Evolutionary conservation across 2,797 vertebrate genomes (phyloP), one percentile per base, ranked within the genome.

Genomic region (Serranus cabrilla): DNA sequence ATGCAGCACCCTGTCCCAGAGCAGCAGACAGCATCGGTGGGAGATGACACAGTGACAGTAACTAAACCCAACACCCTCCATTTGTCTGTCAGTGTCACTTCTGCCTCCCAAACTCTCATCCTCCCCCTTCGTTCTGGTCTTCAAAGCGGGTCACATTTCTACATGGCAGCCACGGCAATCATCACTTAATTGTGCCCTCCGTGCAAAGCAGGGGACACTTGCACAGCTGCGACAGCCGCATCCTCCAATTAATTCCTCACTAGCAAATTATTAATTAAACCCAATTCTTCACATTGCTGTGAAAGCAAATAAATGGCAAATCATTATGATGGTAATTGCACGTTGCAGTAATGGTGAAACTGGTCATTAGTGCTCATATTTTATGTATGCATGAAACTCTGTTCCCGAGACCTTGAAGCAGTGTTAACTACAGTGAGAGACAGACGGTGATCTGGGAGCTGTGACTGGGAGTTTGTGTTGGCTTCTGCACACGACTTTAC

Each of bases 271-370:
- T 94, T 94, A 86, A 94, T 94, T 93, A 92, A 87, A 85, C 81
- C 77, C 78, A 82, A 87, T 94, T 90, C 82, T 82, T 90, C 82
- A 85, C 82, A 87, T 93, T 80, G 83, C 84, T 85, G 82, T 87
- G 86, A 87, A 87, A 88, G 88, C 83, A 90, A 92, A 91, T 93
- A 90, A 93, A 86, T 87, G 86, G 86, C 76, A 84, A 88, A 93
- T 93, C 87, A 92, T 93, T 90, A 86, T 84, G 90, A 93, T 89
- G 83, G 80, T 94, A 93, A 94, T 93, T 93, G 84, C 84, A 92
- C 77, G 56, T 92, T 92, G 84, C 87, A 80, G 86, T 83, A 86
- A 88, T 92, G 91, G 77, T 72, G 88, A 88, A 90, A 88, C 79
- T 85, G 86, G 84, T 91, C 93, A 92, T 95, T 94, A 94, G 87